phyloP scores from a whole-genome alignment of 2,797 vertebrate genomes.

The Poecilia velifera region DNA sequence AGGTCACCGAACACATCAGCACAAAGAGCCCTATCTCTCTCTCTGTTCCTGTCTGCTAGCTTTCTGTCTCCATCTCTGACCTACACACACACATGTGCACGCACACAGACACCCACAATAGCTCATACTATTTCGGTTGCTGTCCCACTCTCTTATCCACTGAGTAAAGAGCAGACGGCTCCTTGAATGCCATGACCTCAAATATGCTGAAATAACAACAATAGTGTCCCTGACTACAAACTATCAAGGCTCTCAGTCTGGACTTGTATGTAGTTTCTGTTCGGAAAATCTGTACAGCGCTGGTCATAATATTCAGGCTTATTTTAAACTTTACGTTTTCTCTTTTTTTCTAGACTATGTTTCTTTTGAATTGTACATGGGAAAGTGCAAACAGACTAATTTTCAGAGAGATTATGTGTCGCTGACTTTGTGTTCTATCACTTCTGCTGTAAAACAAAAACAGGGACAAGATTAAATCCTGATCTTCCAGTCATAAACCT shows the following conservation, averaged over 20 bases:
- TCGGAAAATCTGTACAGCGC: slow-evolving; percentile 38
- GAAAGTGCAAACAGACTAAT: neutral
- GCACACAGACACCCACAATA: neutral
- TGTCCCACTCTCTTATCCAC: slow-evolving; percentile 58
- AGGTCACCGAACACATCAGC: slow-evolving; percentile 74
- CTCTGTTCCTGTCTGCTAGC: slow-evolving; percentile 50
- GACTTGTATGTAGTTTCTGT: slow-evolving; percentile 46
- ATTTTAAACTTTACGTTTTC: neutral
- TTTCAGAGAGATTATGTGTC: neutral
- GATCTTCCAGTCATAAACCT: neutral
- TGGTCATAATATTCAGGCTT: slow-evolving; percentile 36
- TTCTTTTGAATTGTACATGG: neutral
- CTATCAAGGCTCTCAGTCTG: slow-evolving; percentile 65
- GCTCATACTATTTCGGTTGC: neutral
- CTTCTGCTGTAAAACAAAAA: neutral
- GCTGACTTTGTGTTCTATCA: neutral
- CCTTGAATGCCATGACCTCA: slow-evolving; percentile 72
- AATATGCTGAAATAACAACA: slow-evolving; percentile 70
- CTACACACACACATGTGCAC: neutral
- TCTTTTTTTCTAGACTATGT: neutral
- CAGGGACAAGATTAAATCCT: neutral
- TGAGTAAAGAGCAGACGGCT: slow-evolving; percentile 66
- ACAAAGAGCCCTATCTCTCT: slow-evolving; percentile 71
- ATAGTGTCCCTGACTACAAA: slow-evolving; percentile 61
- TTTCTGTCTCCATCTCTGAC: slow-evolving; percentile 37